Percentiles rank a stretch among this genome's conserved stretches.
Conservation (phyloP, 2,113 vertebrate genomes). For the Seriola aureovittata region DNA sequence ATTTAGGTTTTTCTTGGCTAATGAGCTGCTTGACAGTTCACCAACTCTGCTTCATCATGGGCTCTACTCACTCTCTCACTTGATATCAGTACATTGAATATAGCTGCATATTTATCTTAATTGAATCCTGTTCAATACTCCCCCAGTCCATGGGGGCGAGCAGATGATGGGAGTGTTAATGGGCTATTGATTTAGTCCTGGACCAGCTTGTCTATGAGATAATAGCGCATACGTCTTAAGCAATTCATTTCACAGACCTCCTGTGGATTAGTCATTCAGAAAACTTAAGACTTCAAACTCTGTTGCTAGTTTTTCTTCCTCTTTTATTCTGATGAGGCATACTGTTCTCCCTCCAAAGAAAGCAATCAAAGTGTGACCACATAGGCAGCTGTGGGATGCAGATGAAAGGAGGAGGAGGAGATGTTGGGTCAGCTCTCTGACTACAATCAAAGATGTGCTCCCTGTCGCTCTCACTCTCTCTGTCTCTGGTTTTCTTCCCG, state of each 20-base stretch:
- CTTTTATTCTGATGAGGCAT: conserved; percentile 23
- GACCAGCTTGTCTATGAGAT: conserved; percentile 56
- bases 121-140: conserved; percentile 67
- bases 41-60: not conserved
- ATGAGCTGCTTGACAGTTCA: conserved; percentile 22
- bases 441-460: conserved; percentile 64
- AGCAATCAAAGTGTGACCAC: conserved; percentile 52
- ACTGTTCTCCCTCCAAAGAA: conserved; percentile 29
- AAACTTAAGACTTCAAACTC: conserved; percentile 49
- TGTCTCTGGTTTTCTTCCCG: conserved; percentile 43
- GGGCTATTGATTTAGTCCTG: conserved; percentile 75
- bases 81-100: conserved; percentile 47
- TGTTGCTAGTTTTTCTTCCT: not conserved
- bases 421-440: conserved; percentile 45
- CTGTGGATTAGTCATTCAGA: conserved; percentile 53
- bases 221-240: conserved; percentile 56
- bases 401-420: conserved; percentile 53
- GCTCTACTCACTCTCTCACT: conserved; percentile 24
- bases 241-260: conserved; percentile 43
- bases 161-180: conserved; percentile 68
- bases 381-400: conserved; percentile 65
- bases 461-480: conserved; percentile 27
- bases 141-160: conserved; percentile 42
- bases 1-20: conserved; percentile 17
- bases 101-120: conserved; percentile 67